Evolutionary conservation across 2,888 invertebrate species (phyloP).

Genomic region (Lamellibrachia columna): DNA sequence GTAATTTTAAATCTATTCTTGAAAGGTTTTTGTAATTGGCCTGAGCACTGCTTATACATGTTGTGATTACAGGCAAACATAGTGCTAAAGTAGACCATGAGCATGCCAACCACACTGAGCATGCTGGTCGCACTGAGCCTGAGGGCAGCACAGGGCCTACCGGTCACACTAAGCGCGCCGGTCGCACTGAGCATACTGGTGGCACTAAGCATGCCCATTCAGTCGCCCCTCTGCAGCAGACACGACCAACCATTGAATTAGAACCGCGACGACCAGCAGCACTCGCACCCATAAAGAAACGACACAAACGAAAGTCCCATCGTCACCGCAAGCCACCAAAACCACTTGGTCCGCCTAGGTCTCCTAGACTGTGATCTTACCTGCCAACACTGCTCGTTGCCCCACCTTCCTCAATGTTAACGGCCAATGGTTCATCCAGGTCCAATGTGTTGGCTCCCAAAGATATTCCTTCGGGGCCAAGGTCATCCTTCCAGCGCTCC

Average conservation of each 20-base stretch:
- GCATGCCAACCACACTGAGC: neutral
- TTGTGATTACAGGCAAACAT: neutral
- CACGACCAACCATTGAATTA: neutral
- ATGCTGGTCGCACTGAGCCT: neutral
- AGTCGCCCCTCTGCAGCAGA: neutral
- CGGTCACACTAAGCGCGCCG: neutral
- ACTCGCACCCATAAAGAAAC: constrained; percentile 1
- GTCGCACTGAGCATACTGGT: too few species aligned
- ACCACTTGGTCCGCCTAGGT: neutral
- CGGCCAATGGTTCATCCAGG: neutral
- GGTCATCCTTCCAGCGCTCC: neutral
- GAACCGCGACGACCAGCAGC: neutral
- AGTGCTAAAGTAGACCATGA: constrained; percentile 11
- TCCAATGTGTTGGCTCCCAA: neutral
- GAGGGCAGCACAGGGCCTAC: neutral
- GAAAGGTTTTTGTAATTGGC: neutral
- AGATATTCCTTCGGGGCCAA: neutral
- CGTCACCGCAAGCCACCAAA: neutral
- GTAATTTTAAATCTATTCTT: neutral
- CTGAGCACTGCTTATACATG: neutral
- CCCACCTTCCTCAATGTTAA: neutral
- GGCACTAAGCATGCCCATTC: neutral
- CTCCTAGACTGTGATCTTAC: neutral
- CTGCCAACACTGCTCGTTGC: neutral
- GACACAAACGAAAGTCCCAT: neutral